Conservation (phyloP, 2,113 vertebrate species). For the Nipponia nippon region DNA sequence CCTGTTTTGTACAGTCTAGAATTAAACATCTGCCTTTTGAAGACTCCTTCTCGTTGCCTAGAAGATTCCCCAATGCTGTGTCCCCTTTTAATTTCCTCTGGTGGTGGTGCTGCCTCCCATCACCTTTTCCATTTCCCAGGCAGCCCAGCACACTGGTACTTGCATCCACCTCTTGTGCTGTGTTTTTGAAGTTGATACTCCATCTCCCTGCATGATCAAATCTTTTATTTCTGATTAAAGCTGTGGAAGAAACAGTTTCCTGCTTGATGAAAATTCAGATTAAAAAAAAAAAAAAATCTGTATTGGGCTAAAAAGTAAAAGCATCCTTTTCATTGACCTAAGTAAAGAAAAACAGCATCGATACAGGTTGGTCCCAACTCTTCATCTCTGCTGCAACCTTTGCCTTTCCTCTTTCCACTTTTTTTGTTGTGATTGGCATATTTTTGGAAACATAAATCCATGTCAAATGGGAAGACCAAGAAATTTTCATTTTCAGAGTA, state of each 20-base stretch:
- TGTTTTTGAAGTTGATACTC: not conserved
- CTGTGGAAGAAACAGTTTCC: not conserved
- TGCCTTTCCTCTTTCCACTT: not conserved
- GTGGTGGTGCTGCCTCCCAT: not conserved
- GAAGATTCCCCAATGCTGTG: not conserved
- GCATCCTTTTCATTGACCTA: not conserved
- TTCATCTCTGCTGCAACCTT: not conserved
- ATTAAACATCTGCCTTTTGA: not conserved
- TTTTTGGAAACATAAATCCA: not conserved
- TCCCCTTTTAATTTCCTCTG: not conserved
- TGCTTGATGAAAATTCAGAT: not conserved
- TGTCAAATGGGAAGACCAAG: not conserved
- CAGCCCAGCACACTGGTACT: not conserved
- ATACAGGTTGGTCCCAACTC: not conserved
- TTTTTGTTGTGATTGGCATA: not conserved
- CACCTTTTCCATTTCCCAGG: not conserved
- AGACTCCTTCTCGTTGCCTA: not conserved
- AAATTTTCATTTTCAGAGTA: not conserved
- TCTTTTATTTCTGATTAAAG: constrained; percentile 21
- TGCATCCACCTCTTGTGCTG: not conserved
- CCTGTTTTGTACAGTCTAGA: not conserved
- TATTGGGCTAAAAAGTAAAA: not conserved
- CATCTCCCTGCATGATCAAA: not conserved
- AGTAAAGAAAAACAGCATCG: not conserved
- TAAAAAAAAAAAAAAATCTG: not conserved